Evolutionary conservation across 37 sponge, comb jelly and placozoan species (phyloP).

Genomic region (Sycon ciliatum): DNA sequence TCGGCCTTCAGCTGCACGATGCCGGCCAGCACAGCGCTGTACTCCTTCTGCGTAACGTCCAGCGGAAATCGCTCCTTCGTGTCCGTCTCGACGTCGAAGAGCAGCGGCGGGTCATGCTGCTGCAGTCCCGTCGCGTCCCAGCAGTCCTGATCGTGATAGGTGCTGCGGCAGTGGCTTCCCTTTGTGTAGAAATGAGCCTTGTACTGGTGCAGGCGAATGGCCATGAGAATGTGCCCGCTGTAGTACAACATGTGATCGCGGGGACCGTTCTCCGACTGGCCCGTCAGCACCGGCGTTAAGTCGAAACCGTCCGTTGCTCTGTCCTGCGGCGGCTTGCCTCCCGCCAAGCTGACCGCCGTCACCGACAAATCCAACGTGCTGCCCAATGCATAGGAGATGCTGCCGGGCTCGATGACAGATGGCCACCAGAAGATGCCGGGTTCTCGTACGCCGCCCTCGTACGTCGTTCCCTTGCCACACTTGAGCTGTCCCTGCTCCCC

Average conservation of each 20-base stretch:
- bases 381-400: constrained; percentile 19
- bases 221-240: constrained; percentile 10
- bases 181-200: constrained; percentile 58
- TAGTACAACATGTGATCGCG: background rate
- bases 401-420: constrained; percentile 43
- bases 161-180: constrained; percentile 19
- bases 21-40: background rate
- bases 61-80: background rate
- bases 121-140: background rate
- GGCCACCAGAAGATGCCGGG: constrained; percentile 77
- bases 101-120: constrained; percentile 1
- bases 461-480: constrained; percentile 71
- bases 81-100: background rate
- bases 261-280: background rate
- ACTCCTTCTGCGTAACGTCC: background rate
- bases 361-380: constrained; percentile 65
- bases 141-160: constrained; percentile 2
- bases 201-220: constrained; percentile 58
- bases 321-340: constrained; percentile 26
- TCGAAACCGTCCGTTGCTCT: constrained; percentile 58
- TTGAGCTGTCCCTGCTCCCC: constrained; percentile 63
- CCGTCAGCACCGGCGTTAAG: constrained; percentile 51
- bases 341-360: constrained; percentile 33
- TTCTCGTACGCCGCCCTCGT: constrained; percentile 64
- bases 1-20: background rate